Evolutionary conservation across 2,888 invertebrate species (phyloP), one percentile per base, ranked within the genome.

Genomic region (Melanophora roralis): DNA sequence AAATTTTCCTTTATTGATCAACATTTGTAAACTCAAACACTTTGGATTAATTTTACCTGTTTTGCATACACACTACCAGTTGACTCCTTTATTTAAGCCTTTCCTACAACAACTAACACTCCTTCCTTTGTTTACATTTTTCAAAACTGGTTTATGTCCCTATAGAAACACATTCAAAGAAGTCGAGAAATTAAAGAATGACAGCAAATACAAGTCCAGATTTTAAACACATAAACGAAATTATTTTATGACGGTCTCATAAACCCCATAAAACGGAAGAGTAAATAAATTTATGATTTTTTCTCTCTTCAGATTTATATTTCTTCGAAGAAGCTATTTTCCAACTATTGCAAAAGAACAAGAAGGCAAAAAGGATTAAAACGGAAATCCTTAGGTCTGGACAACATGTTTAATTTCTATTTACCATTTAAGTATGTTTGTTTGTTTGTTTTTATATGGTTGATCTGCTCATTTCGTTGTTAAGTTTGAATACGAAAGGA

Each of bases 351-450:
- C 9, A 45, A 23, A 32, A 19, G 34, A 11, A 36, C 2, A 11
- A 21, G 11, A 19, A 36, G 32, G 3, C 83, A 84, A 83, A 87
- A 87, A 87, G 87, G 87, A 86, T 87, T 87, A 86, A 85, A 84
- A 83, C 83, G 84, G 86, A 86, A 81, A 84, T 83, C 83, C 83
- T 71, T 23, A 16, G 43, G 53, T 60, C 72, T 67, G 59, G 59
- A 36, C 32, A 59, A 71, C 64, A 77, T 77, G 71, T 77, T 21
- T 21, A 49, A 38, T 32, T 49, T 21, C 40, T 57, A 32, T 62
- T 60, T 34, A 47, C 14, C 27, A 27, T 27, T 27, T 21, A 51
- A 53, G 53, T 23, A 14, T 57, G 45, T 19, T 7, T 8, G 45
- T 45, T 6, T 16, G 27, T 62, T 62, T 72, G 53, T 23, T 53